phyloP scores from a whole-genome alignment of 2,888 invertebrate genomes.

The Apoda limacodes region DNA sequence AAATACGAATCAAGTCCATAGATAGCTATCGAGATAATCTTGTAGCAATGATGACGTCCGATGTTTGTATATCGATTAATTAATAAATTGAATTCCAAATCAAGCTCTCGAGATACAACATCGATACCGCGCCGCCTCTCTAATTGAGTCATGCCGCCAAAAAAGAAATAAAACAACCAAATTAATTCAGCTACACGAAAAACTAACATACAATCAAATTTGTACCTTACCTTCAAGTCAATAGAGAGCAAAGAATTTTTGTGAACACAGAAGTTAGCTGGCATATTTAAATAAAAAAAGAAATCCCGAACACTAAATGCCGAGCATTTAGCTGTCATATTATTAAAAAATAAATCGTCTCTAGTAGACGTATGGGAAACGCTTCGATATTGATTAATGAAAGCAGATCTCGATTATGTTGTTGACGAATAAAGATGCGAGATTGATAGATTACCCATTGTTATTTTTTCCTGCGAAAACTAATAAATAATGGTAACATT shows the following conservation, averaged over 20 bases:
- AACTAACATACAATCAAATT: constrained; percentile 11
- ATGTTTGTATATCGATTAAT: constrained; percentile 70
- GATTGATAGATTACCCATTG: constrained; percentile 26
- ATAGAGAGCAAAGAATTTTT: background rate
- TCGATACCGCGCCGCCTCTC: constrained; percentile 61
- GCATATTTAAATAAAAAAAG: constrained; percentile 34
- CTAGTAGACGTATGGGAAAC: constrained; percentile 51
- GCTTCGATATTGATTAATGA: constrained; percentile 62
- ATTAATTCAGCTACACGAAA: constrained; percentile 12
- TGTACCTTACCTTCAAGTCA: constrained; percentile 16
- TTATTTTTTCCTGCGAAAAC: background rate
- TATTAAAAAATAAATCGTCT: constrained; percentile 58
- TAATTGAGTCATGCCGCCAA: constrained; percentile 65
- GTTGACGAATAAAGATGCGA: constrained; percentile 37
- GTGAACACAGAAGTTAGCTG: constrained; percentile 1
- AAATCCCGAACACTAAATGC: constrained; percentile 57
- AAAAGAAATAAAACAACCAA: constrained; percentile 46
- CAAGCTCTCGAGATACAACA: constrained; percentile 52
- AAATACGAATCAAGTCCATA: constrained; percentile 9
- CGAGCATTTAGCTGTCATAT: constrained; percentile 64
- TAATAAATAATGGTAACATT: constrained; percentile 26
- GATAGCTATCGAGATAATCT: constrained; percentile 45
- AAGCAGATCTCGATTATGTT: constrained; percentile 52
- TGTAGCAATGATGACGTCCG: constrained; percentile 57
- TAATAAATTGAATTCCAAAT: constrained; percentile 63